These are phyloP conservation scores for Porites lutea DNA, from an alignment of 64 coral and sea anemone genomes.

Conservation along the genomic window DNA sequence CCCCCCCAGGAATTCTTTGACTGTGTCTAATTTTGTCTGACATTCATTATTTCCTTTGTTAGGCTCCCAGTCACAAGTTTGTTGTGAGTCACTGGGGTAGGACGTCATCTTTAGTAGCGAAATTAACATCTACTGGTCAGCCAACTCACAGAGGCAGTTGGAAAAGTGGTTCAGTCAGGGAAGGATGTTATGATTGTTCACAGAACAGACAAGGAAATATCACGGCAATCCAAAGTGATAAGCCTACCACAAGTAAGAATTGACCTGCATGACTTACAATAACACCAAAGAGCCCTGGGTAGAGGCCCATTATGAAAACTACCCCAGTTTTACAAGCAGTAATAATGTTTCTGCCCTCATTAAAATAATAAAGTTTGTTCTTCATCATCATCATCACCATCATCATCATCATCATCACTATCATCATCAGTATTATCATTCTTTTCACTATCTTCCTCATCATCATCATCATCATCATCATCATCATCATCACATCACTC, in stretches of 20 bases:
- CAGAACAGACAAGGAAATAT: background rate
- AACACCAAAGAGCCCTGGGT: too few relatives aligned
- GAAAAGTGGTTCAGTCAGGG: background rate
- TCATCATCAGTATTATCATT: too few relatives aligned
- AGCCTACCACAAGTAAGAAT: constrained; percentile 17
- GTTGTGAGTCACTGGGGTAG: constrained; percentile 42
- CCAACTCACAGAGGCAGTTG: background rate
- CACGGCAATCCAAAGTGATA: background rate
- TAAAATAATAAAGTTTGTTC: too few relatives aligned
- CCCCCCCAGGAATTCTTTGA: background rate
- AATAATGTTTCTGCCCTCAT: too few relatives aligned
- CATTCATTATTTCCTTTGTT: background rate
- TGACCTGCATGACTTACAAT: too few relatives aligned
- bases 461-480: too few relatives aligned
- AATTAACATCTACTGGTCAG: background rate
- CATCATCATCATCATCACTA: too few relatives aligned
- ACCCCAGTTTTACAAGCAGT: too few relatives aligned
- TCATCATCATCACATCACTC: too few relatives aligned
- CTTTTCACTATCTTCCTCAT: too few relatives aligned
- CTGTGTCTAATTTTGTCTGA: background rate
- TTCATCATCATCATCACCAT: too few relatives aligned
- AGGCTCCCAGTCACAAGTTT: constrained; percentile 39
- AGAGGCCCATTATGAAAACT: too few relatives aligned
- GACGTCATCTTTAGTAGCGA: constrained; percentile 38
- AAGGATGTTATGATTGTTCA: background rate